Evolutionary conservation across 1,140 invertebrate genomes (phyloP), one percentile per base, ranked within the genome.

Genomic region (Tenebrio molitor): DNA sequence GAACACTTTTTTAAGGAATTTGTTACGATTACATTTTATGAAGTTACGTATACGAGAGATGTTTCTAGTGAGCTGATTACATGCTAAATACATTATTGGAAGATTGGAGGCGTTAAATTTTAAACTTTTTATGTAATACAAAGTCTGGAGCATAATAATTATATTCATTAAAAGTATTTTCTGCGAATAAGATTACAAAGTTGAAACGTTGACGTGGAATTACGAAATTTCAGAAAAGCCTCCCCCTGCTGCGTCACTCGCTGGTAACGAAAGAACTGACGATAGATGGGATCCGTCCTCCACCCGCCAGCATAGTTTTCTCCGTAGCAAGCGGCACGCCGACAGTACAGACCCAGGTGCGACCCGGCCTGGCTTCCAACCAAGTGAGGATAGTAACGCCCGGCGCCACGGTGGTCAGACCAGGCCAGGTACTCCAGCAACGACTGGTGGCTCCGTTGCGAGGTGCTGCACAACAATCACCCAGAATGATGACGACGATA

Each of bases 221-320:
- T 25, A 23, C 21, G 53, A 21, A 69, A 69, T 86, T 88, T 77
- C 85, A 96, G 93, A 98, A 97, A 92, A 98, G 96, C 88, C 87
- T 99, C 81, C 97, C 97, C 29, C 88, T 97, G 73, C 85, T 99
- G 44, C 88, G 97, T 33, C 94, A 96, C 79, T 97, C 96, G 2
- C 87, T 99, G 67, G 91, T 94, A 44, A 93, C 90, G 39, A 93
- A 95, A 84, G 96, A 98, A 85, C 87, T 98, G 76, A 90, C 92
- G n/a, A 98, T 99, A 78, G 96, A 98, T 74, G 97, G 97, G 0
- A 97, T 99, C 75, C 90, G 92, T 81, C 93, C 97, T 6, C 97
- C 96, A 66, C 91, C 92, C 12, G 81, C 89, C 14, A 89, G 88
- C 81, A 86, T 90, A 36, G 86, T 89, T 6, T 88, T 85, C 75